A percentile compares a stretch with the other conserved stretches of the same genome.
phyloP scores from a whole-genome alignment of 2,888 invertebrate species.

The Mycalesis mineus region DNA sequence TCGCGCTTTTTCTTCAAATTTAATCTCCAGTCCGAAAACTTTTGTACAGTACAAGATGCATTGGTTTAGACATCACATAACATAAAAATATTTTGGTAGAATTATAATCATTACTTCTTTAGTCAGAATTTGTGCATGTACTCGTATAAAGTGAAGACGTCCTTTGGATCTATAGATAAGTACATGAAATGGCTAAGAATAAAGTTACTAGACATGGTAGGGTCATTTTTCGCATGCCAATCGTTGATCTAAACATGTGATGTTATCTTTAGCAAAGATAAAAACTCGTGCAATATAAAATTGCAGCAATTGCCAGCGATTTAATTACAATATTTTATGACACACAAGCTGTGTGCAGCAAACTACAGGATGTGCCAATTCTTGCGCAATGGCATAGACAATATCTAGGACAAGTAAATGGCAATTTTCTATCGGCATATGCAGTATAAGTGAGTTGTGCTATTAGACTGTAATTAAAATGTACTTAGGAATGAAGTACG shows the following conservation, averaged over 20 bases:
- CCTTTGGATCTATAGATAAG: not conserved
- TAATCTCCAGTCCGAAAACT: no score
- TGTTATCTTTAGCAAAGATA: not conserved
- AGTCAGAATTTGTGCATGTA: no score
- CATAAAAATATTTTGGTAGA: no score
- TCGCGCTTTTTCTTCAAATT: no score
- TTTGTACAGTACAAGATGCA: no score
- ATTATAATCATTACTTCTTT: no score
- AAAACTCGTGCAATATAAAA: constrained; percentile 7
- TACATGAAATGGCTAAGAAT: no score
- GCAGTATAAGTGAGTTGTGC: not conserved
- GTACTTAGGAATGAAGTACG: not conserved
- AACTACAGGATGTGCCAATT: constrained; percentile 31
- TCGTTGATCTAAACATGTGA: not conserved
- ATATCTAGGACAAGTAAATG: constrained; percentile 29
- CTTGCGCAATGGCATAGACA: constrained; percentile 27
- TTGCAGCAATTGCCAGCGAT: constrained; percentile 4
- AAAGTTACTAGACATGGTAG: not conserved
- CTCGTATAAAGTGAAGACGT: no score
- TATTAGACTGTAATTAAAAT: constrained; percentile 7
- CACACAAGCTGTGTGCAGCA: constrained; percentile 18
- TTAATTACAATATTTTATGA: constrained; percentile 24
- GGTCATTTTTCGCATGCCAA: no score
- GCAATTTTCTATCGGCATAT: constrained; percentile 18
- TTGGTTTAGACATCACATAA: no score